Conservation (phyloP, 2,113 vertebrate species). For the Psittacara wagleri region DNA sequence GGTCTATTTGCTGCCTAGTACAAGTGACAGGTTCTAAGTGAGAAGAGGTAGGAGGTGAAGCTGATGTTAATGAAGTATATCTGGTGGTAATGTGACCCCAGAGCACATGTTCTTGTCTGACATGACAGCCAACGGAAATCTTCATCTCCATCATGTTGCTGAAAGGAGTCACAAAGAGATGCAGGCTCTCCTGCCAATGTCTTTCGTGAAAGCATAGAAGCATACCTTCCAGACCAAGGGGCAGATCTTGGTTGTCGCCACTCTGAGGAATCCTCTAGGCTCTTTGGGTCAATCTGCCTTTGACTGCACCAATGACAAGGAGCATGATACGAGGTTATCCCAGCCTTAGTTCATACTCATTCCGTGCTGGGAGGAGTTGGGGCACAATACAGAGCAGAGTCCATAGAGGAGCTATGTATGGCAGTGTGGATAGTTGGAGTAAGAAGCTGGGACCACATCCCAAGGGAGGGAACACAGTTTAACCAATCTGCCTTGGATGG, state of each 20-base stretch:
- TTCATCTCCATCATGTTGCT: neutral
- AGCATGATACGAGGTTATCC: fast-evolving
- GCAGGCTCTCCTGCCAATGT: neutral
- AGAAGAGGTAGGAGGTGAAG: conserved; percentile 3
- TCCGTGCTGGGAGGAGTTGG: neutral
- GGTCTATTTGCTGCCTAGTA: neutral
- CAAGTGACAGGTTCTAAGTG: conserved; percentile 23
- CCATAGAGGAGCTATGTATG: neutral
- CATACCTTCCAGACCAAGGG: neutral
- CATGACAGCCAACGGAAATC: conserved; percentile 1
- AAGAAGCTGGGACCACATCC: neutral
- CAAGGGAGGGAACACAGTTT: neutral
- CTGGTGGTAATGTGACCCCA: neutral
- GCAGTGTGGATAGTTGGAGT: neutral
- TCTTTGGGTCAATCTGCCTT: neutral
- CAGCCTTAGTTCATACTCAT: neutral
- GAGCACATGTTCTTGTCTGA: neutral
- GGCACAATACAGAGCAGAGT: neutral
- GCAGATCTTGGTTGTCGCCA: neutral
- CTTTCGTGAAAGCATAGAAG: neutral
- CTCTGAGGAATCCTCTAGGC: fast-evolving
- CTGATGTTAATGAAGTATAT: conserved; percentile 22
- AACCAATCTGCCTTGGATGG: neutral
- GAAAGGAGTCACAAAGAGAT: neutral
- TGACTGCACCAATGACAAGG: neutral